phyloP scores from a whole-genome alignment of 2,888 invertebrate species.

The Cistogaster globosa region DNA sequence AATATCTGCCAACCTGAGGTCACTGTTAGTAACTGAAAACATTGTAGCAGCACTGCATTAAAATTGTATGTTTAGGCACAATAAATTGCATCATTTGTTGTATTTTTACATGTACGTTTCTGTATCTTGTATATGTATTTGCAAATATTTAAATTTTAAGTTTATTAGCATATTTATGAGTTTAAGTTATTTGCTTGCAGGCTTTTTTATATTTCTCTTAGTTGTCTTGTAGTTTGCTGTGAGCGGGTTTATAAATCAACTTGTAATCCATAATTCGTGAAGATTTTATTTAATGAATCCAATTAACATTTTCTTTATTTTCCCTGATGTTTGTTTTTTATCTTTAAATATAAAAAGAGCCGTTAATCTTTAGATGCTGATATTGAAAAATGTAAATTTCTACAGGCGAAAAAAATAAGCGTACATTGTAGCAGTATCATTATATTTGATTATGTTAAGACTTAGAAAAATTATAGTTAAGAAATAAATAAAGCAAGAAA shows the following conservation, averaged over 20 bases:
- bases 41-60: not conserved
- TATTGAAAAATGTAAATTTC: not conserved
- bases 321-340: not conserved
- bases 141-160: conserved; percentile 7
- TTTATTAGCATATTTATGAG: conserved; percentile 59
- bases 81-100: no score
- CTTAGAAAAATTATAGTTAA: not conserved
- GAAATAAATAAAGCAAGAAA: not conserved
- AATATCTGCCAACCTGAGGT: conserved; percentile 36
- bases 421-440: no score
- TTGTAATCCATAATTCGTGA: conserved; percentile 72
- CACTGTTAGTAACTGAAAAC: conserved; percentile 45
- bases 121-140: not conserved
- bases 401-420: not conserved
- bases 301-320: conserved; percentile 58
- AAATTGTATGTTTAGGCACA: not conserved
- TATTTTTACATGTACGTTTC: not conserved
- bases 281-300: conserved; percentile 70
- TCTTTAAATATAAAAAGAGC: conserved; percentile 19
- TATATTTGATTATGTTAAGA: no score
- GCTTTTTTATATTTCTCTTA: conserved; percentile 39
- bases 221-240: no score
- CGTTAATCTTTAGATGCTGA: not conserved
- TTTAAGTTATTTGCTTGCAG: conserved; percentile 19
- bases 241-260: conserved; percentile 70